Evolutionary conservation across 2,113 vertebrate species (phyloP), one percentile per base, ranked within the genome.

Genomic region (Oncorhynchus kisutch): DNA sequence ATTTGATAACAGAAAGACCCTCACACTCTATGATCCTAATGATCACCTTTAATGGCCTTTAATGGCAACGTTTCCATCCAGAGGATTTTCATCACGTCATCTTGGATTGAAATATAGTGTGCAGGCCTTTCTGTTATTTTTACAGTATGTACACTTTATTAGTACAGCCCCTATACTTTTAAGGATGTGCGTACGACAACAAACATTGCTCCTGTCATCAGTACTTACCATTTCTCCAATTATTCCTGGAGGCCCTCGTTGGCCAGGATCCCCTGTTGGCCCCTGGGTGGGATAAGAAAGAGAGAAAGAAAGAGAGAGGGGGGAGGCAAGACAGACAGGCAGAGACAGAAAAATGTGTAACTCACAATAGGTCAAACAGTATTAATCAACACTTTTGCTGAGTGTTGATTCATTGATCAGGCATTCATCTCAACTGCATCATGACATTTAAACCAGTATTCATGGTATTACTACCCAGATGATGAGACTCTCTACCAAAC

Each of bases 201-300:
- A 22, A 20, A 60, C 59, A 24, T 22, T 45, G 9, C 5, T n/a
- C 2, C n/a, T 62, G 59, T 22, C n/a, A 62, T 62, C 20, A 31
- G 5, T n/a, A n/a, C 62, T 91, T 83, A 96, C 96, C 94, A 75
- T 87, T 74, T 95, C 90, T 9, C 95, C 96, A 12, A 27, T 69
- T 20, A 11, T 87, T 25, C 95, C 96, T 6, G 92, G 91, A 48
- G n/a, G 71, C 4, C 96, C 96, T 0, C 87, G 89, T 11, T 90
- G 77, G 31, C 96, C 96, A 0, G 93, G 87, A 6, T 93, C 91
- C 66, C 96, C 96, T 0, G 88, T 73, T 22, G 85, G 89, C 14
- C 96, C 96, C 96, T 97, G 75, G 1, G 1, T 67, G 25, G 64
- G 3, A 83, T 29, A 4, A 18, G 57, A 70, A 2, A 14, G 34